Conservation (phyloP, 2,113 vertebrate genomes). For the Ia io region DNA sequence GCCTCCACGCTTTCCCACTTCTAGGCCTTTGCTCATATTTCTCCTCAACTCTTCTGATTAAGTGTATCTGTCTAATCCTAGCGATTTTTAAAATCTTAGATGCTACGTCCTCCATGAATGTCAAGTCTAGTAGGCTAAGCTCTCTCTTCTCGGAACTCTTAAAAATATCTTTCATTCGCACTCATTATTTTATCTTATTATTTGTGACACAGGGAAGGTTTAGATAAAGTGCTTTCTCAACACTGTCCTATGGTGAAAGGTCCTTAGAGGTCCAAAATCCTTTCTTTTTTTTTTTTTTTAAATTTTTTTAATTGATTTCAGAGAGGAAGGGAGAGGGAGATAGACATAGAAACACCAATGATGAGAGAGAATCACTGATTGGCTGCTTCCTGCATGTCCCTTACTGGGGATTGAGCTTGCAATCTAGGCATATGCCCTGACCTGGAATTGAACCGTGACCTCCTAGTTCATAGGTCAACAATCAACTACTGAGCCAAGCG, state of each 20-base stretch:
- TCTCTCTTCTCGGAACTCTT: background rate
- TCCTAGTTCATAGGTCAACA: too few species aligned
- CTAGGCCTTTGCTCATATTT: background rate
- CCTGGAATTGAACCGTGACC: too few species aligned
- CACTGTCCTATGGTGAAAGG: background rate
- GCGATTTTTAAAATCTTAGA: background rate
- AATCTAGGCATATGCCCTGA: too few species aligned
- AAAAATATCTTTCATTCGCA: conserved; percentile 21
- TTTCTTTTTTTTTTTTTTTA: background rate
- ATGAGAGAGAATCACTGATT: too few species aligned
- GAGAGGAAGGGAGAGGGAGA: too few species aligned
- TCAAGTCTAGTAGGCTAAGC: background rate
- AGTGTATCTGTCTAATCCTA: background rate
- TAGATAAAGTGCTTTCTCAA: conserved; percentile 6
- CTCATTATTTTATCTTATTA: conserved; percentile 11
- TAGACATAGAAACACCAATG: too few species aligned
- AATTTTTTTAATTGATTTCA: too few species aligned
- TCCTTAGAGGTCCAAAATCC: background rate
- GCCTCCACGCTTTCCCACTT: background rate
- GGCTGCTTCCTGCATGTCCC: too few species aligned
- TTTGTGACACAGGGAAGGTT: background rate
- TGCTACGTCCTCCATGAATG: background rate
- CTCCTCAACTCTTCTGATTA: background rate
- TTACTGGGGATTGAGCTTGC: too few species aligned
- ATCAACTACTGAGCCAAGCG: too few species aligned